Evolutionary conservation across 2,797 vertebrate species (phyloP).

Genomic region (Margarornis squamiger): DNA sequence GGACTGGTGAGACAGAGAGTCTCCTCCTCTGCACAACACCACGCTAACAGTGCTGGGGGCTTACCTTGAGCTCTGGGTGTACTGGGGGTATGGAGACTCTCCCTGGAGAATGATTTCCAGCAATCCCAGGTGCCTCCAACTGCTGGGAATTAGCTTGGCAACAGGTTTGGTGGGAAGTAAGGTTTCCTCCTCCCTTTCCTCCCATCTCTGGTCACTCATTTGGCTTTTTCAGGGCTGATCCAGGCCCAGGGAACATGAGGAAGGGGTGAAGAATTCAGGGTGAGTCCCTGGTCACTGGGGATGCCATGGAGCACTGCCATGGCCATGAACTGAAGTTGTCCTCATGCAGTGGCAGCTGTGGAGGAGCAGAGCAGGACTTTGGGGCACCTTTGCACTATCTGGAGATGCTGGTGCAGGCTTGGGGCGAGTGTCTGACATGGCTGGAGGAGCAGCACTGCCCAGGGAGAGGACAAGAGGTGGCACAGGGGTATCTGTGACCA

Average conservation of each 20-base stretch:
- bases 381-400: background rate
- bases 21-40: background rate
- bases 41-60: background rate
- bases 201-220: background rate
- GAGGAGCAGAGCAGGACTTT: background rate
- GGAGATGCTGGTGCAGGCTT: background rate
- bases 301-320: fast-evolving
- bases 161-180: background rate
- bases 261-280: background rate
- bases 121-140: background rate
- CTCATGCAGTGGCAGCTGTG: fast-evolving
- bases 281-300: background rate
- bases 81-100: background rate
- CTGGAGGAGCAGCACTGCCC: background rate
- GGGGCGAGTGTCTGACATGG: fast-evolving
- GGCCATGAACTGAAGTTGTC: fast-evolving
- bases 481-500: background rate
- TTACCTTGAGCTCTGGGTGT: background rate
- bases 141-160: background rate
- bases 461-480: background rate
- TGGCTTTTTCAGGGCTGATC: background rate
- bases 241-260: background rate
- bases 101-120: background rate
- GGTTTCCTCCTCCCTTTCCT: background rate
- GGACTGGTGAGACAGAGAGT: fast-evolving